A percentile compares a stretch with the other conserved stretches of the same genome.
Conservation (phyloP, 2,888 invertebrate genomes). For the Timema cristinae region DNA sequence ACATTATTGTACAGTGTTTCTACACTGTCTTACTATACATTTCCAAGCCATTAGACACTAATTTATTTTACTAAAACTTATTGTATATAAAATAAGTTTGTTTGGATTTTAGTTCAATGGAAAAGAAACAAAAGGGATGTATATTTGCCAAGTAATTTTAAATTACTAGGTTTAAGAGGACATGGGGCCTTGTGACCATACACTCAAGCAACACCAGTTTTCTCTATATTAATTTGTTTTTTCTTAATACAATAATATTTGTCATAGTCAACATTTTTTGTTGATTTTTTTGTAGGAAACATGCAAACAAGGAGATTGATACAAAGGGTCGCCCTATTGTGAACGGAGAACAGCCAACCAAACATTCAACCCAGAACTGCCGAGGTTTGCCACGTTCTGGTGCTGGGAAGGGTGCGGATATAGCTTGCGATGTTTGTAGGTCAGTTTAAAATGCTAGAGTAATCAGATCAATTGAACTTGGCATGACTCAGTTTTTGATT, state of each 20-base stretch:
- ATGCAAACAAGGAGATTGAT: conserved; percentile 59
- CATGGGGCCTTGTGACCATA: too few species aligned
- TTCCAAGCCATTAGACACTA: too few species aligned
- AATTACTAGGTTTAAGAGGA: too few species aligned
- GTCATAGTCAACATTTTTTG: too few species aligned
- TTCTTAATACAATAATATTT: conserved; percentile 1
- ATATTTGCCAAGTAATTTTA: too few species aligned
- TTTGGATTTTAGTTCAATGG: too few species aligned
- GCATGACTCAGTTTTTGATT: too few species aligned
- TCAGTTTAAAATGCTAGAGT: conserved; percentile 3
- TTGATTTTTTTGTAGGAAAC: conserved; percentile 48
- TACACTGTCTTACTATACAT: too few species aligned
- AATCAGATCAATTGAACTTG: not conserved
- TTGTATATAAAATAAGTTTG: too few species aligned
- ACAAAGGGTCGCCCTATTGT: conserved; percentile 40
- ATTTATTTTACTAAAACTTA: too few species aligned
- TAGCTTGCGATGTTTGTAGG: conserved; percentile 56
- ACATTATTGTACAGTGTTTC: too few species aligned
- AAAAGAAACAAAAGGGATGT: too few species aligned
- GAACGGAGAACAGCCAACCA: not conserved
- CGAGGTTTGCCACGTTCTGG: conserved; percentile 6
- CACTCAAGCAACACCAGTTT: not conserved
- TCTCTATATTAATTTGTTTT: not conserved
- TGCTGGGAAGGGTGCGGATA: conserved; percentile 33
- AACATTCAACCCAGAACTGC: not conserved